Base-by-base conservation (phyloP, 2,797 vertebrate species). In the Anguilla megastoma region DNA sequence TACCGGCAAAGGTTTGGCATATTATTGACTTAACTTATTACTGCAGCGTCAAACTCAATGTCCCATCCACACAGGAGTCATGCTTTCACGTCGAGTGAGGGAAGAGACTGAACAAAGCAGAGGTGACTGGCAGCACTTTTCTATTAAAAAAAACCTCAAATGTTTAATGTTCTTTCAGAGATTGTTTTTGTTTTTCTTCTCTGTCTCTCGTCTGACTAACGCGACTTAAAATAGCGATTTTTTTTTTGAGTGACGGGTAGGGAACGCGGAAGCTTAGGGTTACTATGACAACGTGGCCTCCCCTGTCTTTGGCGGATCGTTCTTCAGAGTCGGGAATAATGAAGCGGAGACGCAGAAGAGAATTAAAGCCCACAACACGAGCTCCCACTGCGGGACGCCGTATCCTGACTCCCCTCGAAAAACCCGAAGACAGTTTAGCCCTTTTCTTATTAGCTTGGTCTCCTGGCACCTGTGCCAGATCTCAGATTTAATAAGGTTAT, bases 401-500 rank as follows among this genome's bases (percentile, higher is more conserved):
- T 41, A 86, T 86, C 76, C 88, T 66, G 86, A 45, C 76, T 86
- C 63, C 54, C 86, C 74, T 83, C 74, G 36, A 82, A 60, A 83
- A 69, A 85, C 71, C 71, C 71, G 10, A 45, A 88, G 84, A 88
- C 87, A 86, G 71, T 86, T 88, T 85, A 85, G 58, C 88, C 85
- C 79, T 86, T 86, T 86, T 85, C 88, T 89, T 89, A 89, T 89
- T 89, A 89, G 86, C 88, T 89, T 36, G 60, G 88, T 89, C 88
- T 89, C 88, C 45, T n/a, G 85, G 45, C 88, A 89, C 88, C 88
- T 89, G 88, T 86, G 85, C 88, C 84, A 89, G 88, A 86, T 82
- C 88, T 89, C 30, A 24, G 80, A 89, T 89, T 89, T 89, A 89
- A 89, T 89, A 89, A 89, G 88, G 88, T 89, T 89, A 89, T 69